Evolutionary conservation across 2,888 invertebrate genomes (phyloP), one percentile per base, ranked within the genome.

Genomic region (Deroplatys truncata): DNA sequence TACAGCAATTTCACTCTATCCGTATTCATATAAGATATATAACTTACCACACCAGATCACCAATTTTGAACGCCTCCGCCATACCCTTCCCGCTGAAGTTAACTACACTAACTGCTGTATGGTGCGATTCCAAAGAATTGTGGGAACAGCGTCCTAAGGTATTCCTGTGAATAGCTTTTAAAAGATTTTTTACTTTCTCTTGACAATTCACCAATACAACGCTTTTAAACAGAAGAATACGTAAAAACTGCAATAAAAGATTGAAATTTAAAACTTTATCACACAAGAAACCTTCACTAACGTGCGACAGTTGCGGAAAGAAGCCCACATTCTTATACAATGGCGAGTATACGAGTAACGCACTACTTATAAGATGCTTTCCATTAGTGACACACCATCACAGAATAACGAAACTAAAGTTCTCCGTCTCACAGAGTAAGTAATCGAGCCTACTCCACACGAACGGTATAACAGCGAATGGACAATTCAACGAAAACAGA

Each of bases 31-130:
- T 72, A 83, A 56, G 31, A 9, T 28, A 72, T 89, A 90, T 92
- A 93, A 94, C 95, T 94, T 94, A 96, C 96, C 96, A 96, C 92
- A 96, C 96, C 91, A 96, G 93, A 94, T 96, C 96, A 92, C 96
- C 96, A 92, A 96, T 93, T 94, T 96, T 95, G 92, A 95, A 95
- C 84, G 43, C 85, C 86, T 90, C 90, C 90, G 89, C 89, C 89
- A 89, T 89, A 72, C 29, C 86, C 84, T 86, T 28, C 29, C 20
- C 84, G 43, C 43, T 49, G 49, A 86, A 35, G 82, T 89, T 49
- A 84, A 89, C 87, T 87, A n/a, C 89, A 29, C 29, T 72, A 82
- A 72, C 56, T 82, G 86, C 56, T 82, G 86, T 25, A 56, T 29
- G 82, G 25, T 86, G 82, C 15, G 84, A 86, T 84, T 87, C n/a